Evolutionary conservation across 1,140 invertebrate genomes (phyloP).

Genomic region (Gonatopus flavifemur): DNA sequence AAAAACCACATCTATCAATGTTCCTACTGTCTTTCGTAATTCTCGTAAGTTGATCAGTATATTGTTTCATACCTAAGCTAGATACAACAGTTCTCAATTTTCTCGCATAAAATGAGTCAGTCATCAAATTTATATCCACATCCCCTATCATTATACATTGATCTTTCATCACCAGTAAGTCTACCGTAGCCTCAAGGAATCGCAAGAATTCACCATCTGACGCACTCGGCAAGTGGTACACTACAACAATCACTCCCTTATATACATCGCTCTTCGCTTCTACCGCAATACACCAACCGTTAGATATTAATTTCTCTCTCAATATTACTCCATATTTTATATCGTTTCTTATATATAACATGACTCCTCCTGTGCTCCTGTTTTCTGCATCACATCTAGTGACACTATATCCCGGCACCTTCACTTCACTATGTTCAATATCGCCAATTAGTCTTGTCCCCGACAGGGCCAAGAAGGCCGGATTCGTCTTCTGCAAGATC

Average conservation of each 20-base stretch:
- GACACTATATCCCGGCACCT: constrained; percentile 7
- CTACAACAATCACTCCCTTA: constrained; percentile 2
- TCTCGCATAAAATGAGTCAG: too few relatives aligned
- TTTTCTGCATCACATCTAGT: constrained; percentile 13
- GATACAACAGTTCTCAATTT: too few relatives aligned
- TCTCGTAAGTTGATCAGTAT: too few relatives aligned
- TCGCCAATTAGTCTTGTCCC: too few relatives aligned
- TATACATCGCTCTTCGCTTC: not conserved
- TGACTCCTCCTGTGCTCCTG: constrained; percentile 6
- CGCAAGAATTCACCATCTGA: constrained; percentile 13
- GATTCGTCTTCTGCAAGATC: too few relatives aligned
- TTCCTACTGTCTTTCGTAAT: too few relatives aligned
- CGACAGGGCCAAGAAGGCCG: too few relatives aligned
- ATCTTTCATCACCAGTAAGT: constrained; percentile 9
- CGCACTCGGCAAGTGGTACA: constrained; percentile 16
- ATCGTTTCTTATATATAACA: constrained; percentile 8
- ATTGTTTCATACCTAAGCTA: too few relatives aligned
- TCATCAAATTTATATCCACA: too few relatives aligned
- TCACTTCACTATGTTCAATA: too few relatives aligned
- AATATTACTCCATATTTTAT: constrained; percentile 9
- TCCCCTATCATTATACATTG: constrained; percentile 12
- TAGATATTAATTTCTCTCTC: constrained; percentile 6
- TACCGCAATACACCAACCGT: constrained; percentile 5
- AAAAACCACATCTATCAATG: too few relatives aligned
- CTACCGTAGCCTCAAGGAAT: not conserved